phyloP scores from a whole-genome alignment of 30 jellyfish, hydroid and myxozoan species.

The Catostylus mosaicus region DNA sequence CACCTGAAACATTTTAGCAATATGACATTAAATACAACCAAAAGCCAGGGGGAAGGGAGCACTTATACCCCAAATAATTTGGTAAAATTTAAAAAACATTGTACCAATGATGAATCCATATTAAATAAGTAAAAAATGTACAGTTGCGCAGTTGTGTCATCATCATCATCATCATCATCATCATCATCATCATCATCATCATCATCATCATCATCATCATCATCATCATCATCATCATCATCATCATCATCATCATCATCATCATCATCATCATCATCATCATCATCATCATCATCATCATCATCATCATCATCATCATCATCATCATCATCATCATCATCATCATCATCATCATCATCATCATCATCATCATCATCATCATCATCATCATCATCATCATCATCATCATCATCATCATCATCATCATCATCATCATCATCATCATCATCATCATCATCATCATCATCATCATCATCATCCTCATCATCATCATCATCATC shows the following conservation, averaged over 20 bases:
- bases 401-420: neutral
- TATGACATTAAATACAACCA: too few relatives aligned
- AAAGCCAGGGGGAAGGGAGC: too few relatives aligned
- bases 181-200: neutral
- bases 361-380: constrained; percentile 8
- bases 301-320: neutral
- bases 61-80: too few relatives aligned
- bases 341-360: constrained; percentile 3
- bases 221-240: constrained; percentile 1
- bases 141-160: neutral
- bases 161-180: neutral
- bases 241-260: neutral
- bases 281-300: neutral
- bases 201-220: neutral
- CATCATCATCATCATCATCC: constrained; percentile 1
- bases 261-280: constrained; percentile 1
- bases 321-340: constrained; percentile 6
- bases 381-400: neutral
- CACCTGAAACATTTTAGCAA: neutral
- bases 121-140: too few relatives aligned
- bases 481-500: too few relatives aligned
- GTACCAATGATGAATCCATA: too few relatives aligned
- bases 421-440: neutral
- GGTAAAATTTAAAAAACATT: too few relatives aligned
- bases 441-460: neutral